Base-by-base conservation (phyloP, 2,113 vertebrate species). In the Poecilia latipinna region DNA sequence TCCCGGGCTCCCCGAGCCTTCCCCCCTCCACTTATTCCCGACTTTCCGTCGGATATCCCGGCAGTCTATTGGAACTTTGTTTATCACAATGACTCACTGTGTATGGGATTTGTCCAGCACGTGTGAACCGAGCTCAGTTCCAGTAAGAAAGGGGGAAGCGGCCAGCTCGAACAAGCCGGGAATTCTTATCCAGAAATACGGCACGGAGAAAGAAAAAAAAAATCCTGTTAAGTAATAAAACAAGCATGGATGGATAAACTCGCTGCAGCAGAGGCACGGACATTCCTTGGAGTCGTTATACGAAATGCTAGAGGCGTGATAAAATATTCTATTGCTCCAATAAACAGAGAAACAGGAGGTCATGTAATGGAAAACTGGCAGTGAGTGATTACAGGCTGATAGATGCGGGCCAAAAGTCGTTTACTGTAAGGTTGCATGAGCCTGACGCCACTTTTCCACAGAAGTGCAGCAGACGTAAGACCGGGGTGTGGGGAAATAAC, bases 1-100 rank as follows among this genome's bases (percentile, higher is more conserved):
- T 37, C 35, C 35, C 35, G 10, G 35, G 35, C 80, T 85, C 77
- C 72, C 44, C 39, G 39, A 13, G 13, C 44, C 44, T 19, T 19
- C 44, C 17, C 44, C 17, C 70, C 57, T 80, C 77, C 35, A 37
- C 35, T 71, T 86, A 77, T 91, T 91, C 85, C 90, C 84, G 83
- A 89, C 86, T 89, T 91, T 91, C 90, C 88, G 88, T 89, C 86
- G 86, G 88, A 93, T 82, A 90, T 93, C 92, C 91, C 84, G 78
- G 83, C 86, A 87, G 84, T 72, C 82, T 73, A 61, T 57, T 85
- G 85, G 75, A 87, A 85, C 81, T 90, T 84, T 89, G 88, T 90
- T 91, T 90, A 87, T 82, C 79, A 24, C 88, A 74, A 82, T 92
- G 92, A 94, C 61, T 94, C 93, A 93, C 35, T 80, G 83, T 90